A percentile compares a stretch with the other conserved stretches of the same genome.
phyloP scores from a whole-genome alignment of 1,140 invertebrate genomes.

The Andricus grossulariae region DNA sequence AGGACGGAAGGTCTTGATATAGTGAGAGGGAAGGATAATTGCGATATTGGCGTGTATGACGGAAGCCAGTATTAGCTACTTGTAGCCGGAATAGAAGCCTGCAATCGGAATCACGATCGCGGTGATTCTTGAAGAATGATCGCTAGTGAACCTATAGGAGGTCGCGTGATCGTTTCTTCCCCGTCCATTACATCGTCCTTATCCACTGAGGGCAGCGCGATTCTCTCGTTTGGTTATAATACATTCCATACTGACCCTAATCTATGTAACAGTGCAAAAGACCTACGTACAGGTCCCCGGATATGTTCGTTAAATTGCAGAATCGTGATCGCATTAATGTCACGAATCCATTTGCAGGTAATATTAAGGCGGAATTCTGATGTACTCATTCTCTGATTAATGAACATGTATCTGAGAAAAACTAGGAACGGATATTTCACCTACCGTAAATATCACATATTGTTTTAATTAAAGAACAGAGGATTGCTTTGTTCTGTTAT shows the following conservation, averaged over 20 bases:
- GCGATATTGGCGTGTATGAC: conserved; percentile 47
- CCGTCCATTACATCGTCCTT: conserved; percentile 53
- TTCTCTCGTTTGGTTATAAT: conserved; percentile 44
- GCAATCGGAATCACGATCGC: conserved; percentile 52
- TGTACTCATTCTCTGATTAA: conserved; percentile 12
- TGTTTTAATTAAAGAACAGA: not conserved
- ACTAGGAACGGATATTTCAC: not conserved
- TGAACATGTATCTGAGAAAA: not conserved
- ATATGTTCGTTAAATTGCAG: conserved; percentile 30
- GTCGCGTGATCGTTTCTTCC: conserved; percentile 63
- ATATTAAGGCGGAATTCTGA: conserved; percentile 10
- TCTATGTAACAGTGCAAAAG: conserved; percentile 28
- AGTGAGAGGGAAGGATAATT: conserved; percentile 19
- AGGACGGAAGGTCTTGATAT: not conserved
- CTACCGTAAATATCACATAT: not conserved
- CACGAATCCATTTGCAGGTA: conserved; percentile 29
- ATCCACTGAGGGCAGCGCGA: conserved; percentile 48
- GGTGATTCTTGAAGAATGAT: conserved; percentile 52
- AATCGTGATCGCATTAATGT: conserved; percentile 29
- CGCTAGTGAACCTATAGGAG: conserved; percentile 48
- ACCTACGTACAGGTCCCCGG: conserved; percentile 24
- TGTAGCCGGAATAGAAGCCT: conserved; percentile 47
- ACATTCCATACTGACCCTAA: conserved; percentile 25
- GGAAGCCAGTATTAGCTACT: conserved; percentile 48
- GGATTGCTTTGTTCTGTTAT: not conserved